Conservation (phyloP, 2,113 vertebrate genomes). For the Lethenteron camtschaticum region DNA sequence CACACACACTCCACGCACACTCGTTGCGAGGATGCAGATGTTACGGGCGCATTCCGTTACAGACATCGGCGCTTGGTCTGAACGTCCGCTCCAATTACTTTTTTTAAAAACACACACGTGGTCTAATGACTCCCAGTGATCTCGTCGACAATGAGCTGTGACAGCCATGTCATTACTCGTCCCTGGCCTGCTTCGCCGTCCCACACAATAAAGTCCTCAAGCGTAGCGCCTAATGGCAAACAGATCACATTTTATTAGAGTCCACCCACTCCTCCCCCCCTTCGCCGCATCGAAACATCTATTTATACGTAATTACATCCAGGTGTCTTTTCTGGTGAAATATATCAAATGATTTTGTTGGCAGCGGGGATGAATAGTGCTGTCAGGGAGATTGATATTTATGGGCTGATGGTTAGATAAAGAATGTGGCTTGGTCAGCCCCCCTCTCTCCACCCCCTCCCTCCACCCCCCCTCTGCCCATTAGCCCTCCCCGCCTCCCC, state of each 20-base stretch:
- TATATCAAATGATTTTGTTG: slow-evolving; percentile 5
- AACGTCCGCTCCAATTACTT: too few relatives aligned
- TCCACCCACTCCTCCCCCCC: neutral
- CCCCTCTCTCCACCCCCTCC: too few relatives aligned
- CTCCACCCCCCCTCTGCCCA: too few relatives aligned
- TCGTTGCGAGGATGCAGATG: too few relatives aligned
- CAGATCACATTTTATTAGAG: slow-evolving; percentile 6
- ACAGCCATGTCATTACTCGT: neutral
- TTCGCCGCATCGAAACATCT: neutral
- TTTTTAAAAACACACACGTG: neutral
- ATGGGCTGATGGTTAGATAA: slow-evolving; percentile 1
- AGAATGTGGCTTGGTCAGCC: neutral
- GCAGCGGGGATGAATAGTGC: neutral
- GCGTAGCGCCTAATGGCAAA: neutral
- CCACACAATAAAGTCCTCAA: slow-evolving; percentile 4
- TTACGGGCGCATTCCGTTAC: too few relatives aligned
- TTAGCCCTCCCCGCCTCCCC: too few relatives aligned
- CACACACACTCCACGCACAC: too few relatives aligned
- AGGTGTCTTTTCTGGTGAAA: neutral
- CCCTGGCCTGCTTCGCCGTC: neutral
- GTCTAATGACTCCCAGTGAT: slow-evolving; percentile 1
- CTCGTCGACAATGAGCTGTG: neutral
- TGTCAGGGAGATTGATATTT: slow-evolving; percentile 6
- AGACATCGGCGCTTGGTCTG: too few relatives aligned
- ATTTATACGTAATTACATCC: slow-evolving; percentile 6